These are phyloP conservation scores for Enteromius argenteus DNA, from an alignment of 2,797 vertebrate genomes.

Conservation along the genomic window DNA sequence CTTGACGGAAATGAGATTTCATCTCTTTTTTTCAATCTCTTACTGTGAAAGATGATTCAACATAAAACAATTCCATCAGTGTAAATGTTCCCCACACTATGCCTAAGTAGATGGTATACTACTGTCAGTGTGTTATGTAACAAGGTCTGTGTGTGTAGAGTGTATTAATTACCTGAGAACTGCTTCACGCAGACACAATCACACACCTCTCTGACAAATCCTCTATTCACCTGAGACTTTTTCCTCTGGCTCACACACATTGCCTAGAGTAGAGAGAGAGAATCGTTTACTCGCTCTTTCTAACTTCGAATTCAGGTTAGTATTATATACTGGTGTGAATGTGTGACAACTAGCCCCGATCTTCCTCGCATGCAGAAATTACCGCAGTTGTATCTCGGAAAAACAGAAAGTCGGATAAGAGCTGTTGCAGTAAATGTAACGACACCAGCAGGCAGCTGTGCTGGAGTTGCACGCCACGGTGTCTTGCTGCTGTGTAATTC, in stretches of 20 bases:
- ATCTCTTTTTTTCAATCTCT: background rate
- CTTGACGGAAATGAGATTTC: background rate
- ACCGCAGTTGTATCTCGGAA: background rate
- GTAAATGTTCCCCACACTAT: background rate
- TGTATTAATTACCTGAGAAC: conserved; percentile 67
- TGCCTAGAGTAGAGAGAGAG: conserved; percentile 57
- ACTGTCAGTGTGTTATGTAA: conserved; percentile 13
- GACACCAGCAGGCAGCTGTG: background rate
- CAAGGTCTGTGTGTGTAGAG: conserved; percentile 28
- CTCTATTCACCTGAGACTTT: conserved; percentile 63
- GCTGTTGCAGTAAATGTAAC: background rate
- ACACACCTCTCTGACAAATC: conserved; percentile 61
- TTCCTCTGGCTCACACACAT: conserved; percentile 67
- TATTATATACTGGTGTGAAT: background rate
- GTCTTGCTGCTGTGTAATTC: background rate
- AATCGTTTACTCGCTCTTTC: background rate
- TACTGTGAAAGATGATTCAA: background rate
- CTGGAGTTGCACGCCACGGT: background rate
- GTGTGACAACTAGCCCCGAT: background rate
- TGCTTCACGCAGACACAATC: conserved; percentile 55
- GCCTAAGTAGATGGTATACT: conserved; percentile 8
- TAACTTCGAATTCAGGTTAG: background rate
- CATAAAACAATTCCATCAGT: background rate
- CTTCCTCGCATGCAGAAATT: background rate
- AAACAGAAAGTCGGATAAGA: background rate